Evolutionary conservation across 2,888 invertebrate genomes (phyloP), one percentile per base, ranked within the genome.

Genomic region (Dendrolimus pini): DNA sequence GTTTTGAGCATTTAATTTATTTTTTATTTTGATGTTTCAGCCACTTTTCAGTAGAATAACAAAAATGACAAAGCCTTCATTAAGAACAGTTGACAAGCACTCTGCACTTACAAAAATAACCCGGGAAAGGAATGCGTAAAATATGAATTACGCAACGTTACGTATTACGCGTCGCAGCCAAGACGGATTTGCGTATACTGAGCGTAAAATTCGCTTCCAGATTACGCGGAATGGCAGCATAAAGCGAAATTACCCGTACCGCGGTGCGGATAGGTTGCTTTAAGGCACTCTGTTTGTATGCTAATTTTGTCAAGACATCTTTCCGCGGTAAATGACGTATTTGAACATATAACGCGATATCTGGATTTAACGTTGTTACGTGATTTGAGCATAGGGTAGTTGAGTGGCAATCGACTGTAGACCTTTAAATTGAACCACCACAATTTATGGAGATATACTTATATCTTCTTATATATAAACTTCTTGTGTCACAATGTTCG

Each of bases 181-280:
- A 70, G 72, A 72, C 66, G 68, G 69, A 74, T 75, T 68, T 66
- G 60, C 65, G 66, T 64, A 74, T 74, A 72, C 69, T 76, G 71
- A 62, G 71, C 77, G 72, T 75, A 73, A 77, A 75, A 76, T 75
- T 71, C 67, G 63, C 67, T 63, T 62, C 65, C 69, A 73, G 72
- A 77, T 78, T 77, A 78, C 70, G 63, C 59, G 58, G 65, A 75
- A 78, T 75, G 75, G 75, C 67, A 71, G 66, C 72, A 69, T 78
- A 72, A 78, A 75, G 69, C 62, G 68, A 77, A 78, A 76, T 77
- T 72, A 73, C 73, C 69, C 66, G 59, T 59, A 61, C 59, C 62
- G 54, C 47, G 47, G 47, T 47, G 47, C 47, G 47, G 47, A 47
- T 47, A 47, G 47, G 47, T 3, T 47, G 18, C 1, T 14, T 55